Evolutionary conservation across 92 coral and sea anemone genomes (phyloP), one percentile per base, ranked within the genome.

Genomic region (Actinostola sp.): DNA sequence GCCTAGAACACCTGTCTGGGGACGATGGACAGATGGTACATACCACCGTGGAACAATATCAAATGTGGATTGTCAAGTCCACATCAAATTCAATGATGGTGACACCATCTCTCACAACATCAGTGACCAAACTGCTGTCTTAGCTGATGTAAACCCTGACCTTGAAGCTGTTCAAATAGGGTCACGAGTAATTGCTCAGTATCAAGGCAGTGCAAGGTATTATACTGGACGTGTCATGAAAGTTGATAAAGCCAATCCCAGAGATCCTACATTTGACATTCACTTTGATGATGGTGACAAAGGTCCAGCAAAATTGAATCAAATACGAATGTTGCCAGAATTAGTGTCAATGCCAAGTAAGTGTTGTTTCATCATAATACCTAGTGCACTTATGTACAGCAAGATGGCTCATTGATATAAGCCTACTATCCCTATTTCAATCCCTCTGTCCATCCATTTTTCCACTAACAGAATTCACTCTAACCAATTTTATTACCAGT

Each of bases 211-310:
- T 20, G 76, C 75, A 33, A 58, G 31, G 48, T 84, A 84, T 46
- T 84, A 54, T 46, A 25, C 67, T 33, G 89, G 89, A 12, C 32
- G 84, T 45, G 72, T 84, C 29, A 63, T 49, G 55, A 71, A 71
- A 11, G 74, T 78, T 13, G 76, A 77, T 43, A 54, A 32, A 8
- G 51, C 61, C 0, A 58, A 84, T 59, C 75, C 79, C 10, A 44
- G 23, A 39, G 55, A 42, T 15, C 89, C 84, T 1, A 66, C 55
- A 28, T 77, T 72, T 63, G 74, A 70, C 25, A 64, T 84, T 58
- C 75, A 70, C 54, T 84, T 84, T 78, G 89, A 84, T 58, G 89
- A 84, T 71, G 89, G 89, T 11, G 84, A 78, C 38, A 84, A 71
- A 50, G 76, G 73, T 8, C 65, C 67, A 48, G 82, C 72, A 28